Evolutionary conservation across 2,888 invertebrate genomes (phyloP).

Genomic region (Spisula solida): DNA sequence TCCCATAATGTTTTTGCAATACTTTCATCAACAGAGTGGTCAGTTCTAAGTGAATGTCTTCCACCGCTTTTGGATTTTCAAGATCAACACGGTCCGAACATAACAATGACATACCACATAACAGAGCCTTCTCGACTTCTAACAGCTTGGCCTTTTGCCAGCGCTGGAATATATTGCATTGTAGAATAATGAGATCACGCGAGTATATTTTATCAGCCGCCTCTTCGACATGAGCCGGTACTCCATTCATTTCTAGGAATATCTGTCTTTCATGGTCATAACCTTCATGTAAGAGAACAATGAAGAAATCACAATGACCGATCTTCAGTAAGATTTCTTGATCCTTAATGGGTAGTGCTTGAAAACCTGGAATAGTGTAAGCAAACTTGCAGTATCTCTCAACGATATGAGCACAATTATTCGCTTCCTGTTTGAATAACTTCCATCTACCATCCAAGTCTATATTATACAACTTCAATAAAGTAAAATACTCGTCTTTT

Average conservation of each 20-base stretch:
- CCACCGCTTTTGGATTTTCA: slow-evolving; percentile 54
- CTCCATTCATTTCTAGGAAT: slow-evolving; percentile 68
- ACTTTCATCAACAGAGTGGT: slow-evolving; percentile 53
- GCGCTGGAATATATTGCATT: slow-evolving; percentile 47
- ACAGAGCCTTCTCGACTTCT: slow-evolving; percentile 61
- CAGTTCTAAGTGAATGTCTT: slow-evolving; percentile 56
- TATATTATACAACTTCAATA: slow-evolving; percentile 66
- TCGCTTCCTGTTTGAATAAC: slow-evolving; percentile 60
- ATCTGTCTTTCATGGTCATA: slow-evolving; percentile 64
- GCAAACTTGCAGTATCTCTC: slow-evolving; percentile 67
- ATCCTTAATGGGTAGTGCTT: slow-evolving; percentile 49
- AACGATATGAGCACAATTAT: slow-evolving; percentile 66
- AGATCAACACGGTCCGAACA: slow-evolving; percentile 62
- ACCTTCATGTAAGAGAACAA: slow-evolving; percentile 64
- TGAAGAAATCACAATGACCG: slow-evolving; percentile 70
- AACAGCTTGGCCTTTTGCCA: slow-evolving; percentile 62
- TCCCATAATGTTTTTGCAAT: slow-evolving; percentile 45
- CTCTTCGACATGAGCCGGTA: slow-evolving; percentile 67
- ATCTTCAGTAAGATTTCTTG: slow-evolving; percentile 67
- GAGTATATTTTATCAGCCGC: slow-evolving; percentile 72
- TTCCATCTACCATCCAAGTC: slow-evolving; percentile 69
- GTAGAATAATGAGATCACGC: slow-evolving; percentile 54
- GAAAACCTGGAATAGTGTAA: slow-evolving; percentile 66
- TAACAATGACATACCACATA: slow-evolving; percentile 62
- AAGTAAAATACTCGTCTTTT: slow-evolving; percentile 69